Evolutionary conservation across 1,140 invertebrate species (phyloP).

Genomic region (Pseudomyrmex gracilis): DNA sequence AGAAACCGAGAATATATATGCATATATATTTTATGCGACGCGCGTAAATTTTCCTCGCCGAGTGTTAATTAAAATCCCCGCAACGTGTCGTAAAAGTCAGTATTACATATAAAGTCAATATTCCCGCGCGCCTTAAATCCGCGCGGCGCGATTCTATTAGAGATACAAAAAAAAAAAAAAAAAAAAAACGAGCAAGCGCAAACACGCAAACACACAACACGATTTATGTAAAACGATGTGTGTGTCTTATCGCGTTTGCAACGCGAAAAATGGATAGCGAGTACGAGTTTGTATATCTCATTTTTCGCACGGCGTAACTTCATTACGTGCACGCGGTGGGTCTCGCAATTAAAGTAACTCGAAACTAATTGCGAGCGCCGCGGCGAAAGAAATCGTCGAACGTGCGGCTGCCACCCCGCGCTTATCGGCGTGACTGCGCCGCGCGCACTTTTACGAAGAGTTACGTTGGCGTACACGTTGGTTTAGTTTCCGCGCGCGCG

Average conservation of each 20-base stretch:
- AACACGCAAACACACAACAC: not conserved
- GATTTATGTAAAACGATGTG: not conserved
- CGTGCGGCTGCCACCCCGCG: constrained; percentile 3
- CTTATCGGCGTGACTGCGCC: constrained; percentile 36
- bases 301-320: constrained; percentile 54
- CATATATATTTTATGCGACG: not conserved
- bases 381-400: constrained; percentile 42
- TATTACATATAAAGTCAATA: not conserved
- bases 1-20: not conserved
- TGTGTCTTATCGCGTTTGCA: constrained; percentile 27
- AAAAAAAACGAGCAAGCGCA: no score
- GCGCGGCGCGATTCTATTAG: not conserved
- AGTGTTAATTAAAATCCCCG: constrained; percentile 1
- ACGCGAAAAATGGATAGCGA: constrained; percentile 13
- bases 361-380: constrained; percentile 51
- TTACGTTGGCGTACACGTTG: no score
- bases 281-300: constrained; percentile 27
- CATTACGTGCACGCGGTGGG: constrained; percentile 26
- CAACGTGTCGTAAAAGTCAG: not conserved
- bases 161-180: no score
- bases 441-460: constrained; percentile 23
- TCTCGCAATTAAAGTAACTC: constrained; percentile 57
- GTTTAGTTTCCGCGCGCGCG: not conserved
- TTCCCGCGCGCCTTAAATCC: not conserved
- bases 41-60: not conserved